These are phyloP conservation scores for Mimas tiliae DNA, from an alignment of 2,888 invertebrate species.

Conservation along the genomic window DNA sequence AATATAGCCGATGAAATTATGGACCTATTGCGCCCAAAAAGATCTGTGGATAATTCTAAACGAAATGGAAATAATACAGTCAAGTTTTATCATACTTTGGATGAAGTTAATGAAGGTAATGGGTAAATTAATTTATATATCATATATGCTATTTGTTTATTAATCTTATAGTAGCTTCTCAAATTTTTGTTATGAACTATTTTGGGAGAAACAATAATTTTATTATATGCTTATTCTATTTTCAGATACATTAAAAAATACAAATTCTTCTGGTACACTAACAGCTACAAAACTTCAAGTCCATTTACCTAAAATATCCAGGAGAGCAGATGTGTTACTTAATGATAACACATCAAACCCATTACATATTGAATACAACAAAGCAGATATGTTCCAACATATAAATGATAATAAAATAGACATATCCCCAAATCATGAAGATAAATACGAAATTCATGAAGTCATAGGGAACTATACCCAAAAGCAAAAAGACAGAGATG, in stretches of 20 bases:
- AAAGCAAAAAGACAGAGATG: constrained; percentile 58
- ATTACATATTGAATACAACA: constrained; percentile 65
- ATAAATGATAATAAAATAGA: constrained; percentile 72
- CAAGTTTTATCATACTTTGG: constrained; percentile 59
- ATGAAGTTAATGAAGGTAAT: constrained; percentile 71
- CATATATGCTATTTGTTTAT: too few relatives aligned
- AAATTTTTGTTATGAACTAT: too few relatives aligned
- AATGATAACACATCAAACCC: constrained; percentile 50
- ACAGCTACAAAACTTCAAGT: constrained; percentile 54
- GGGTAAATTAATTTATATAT: constrained; percentile 1
- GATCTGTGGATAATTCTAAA: constrained; percentile 51
- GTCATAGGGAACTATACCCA: constrained; percentile 60
- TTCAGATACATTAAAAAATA: constrained; percentile 66
- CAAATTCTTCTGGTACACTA: constrained; percentile 62
- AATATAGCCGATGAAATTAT: constrained; percentile 41
- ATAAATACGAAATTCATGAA: constrained; percentile 50
- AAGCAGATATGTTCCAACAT: constrained; percentile 55
- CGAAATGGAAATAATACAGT: constrained; percentile 52
- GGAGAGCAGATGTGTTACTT: constrained; percentile 48
- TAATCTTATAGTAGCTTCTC: too few relatives aligned
- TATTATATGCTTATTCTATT: too few relatives aligned
- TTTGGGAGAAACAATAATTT: too few relatives aligned
- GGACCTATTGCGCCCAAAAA: constrained; percentile 45
- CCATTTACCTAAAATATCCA: constrained; percentile 42
- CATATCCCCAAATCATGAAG: constrained; percentile 46